Evolutionary conservation across 2,797 vertebrate species (phyloP), one percentile per base, ranked within the genome.

Genomic region (Tolypeutes matacus): DNA sequence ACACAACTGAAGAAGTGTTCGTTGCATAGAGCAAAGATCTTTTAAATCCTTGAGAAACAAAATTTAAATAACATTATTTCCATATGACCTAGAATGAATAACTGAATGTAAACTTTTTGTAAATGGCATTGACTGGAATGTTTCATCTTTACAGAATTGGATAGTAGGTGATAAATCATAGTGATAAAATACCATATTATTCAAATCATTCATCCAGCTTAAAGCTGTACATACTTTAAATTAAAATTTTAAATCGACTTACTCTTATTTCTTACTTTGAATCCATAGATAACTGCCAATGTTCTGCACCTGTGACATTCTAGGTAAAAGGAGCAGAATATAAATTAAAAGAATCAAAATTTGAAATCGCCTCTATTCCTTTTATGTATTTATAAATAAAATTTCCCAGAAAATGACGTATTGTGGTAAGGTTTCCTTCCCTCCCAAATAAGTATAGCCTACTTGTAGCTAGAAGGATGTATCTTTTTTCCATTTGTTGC

Each of bases 181-280:
- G 67, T 29, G 14, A 60, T 88, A 78, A 89, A 65, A 25, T 3
- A 34, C 5, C n/a, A 2, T 29, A n/a, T 49, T 29, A 0, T 78
- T 78, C 36, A 70, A 36, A 29, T 36, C n/a, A 25, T 83, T 89
- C 53, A 56, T 56, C 17, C 53, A 56, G 53, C 18, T 56, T 56
- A 56, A 17, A 56, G 53, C 53, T 56, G 53, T 56, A 56, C 53
- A 18, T 56, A 31, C n/a, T 65, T 65, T n/a, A 65, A n/a, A 65
- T 65, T 65, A 72, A 88, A 81, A 58, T 65, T 90, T 36, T 69
- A 53, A 94, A 64, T 92, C 21, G 4, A 14, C 86, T 92, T 92
- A 17, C 18, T 49, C 53, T 53, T 72, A 3, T 11, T 73, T 89
- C 36, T 82, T 69, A 69, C 42, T 82, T 89, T 90, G 53, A 87